Base-by-base conservation (phyloP, 2,113 vertebrate genomes). In the Corvus hawaiiensis region DNA sequence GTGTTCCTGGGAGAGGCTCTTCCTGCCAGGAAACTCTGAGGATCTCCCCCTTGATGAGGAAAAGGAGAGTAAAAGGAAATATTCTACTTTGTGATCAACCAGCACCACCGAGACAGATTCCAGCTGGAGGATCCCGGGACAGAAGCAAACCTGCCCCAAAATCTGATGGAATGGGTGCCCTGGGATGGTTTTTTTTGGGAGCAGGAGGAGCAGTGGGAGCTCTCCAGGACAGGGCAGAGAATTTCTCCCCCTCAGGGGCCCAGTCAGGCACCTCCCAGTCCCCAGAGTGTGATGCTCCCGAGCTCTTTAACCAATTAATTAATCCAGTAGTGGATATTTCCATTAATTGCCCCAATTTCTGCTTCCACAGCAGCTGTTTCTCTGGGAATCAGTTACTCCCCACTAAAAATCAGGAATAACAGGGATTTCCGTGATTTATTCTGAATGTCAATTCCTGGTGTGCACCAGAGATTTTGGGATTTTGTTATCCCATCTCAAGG, bases 91-190 rank as follows among this genome's bases (percentile, higher is more conserved):
- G 20, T 46, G 67, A 7, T 39, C 12, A 33, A 84, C 3, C 55
- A 67, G 12, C 14, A 19, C 23, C 21, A 6, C 26, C 10, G 48
- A 21, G 55, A 11, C 11, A 41, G 9, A n/a, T 58, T 71, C 67
- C 2, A 1, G 9, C 55, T 69, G 18, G 22, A 16, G 48, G 18
- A 28, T 18, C 0, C 1, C 1, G 8, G 0, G 3, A 13, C 30
- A 61, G 41, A 78, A 26, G 28, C 46, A 62, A 76, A 72, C 6
- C 24, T 35, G 28, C 17, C 58, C 33, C n/a, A 7, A 49, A 58
- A 32, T 11, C 10, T 2, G 2, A 14, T 3, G 0, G 3, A 28
- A 51, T 0, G 2, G 13, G 6, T 37, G n/a, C 13, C 35, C 22
- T 16, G n/a, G 30, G 43, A 13, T 3, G 0, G 8, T 13, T 9